phyloP scores from a whole-genome alignment of 2,797 vertebrate genomes.

The Carcharodon carcharias region DNA sequence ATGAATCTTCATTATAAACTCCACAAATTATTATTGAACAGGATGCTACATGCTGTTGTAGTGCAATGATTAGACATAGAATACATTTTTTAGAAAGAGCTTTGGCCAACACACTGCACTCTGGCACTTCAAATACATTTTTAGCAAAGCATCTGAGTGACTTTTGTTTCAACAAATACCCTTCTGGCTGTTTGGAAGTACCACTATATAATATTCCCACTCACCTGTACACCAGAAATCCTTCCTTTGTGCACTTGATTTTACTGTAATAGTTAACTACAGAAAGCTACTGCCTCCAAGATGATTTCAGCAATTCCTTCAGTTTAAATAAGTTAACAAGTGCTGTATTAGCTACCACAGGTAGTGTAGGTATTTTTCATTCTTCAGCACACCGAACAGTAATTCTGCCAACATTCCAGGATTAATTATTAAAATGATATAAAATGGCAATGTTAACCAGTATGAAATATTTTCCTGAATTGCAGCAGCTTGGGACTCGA shows the following conservation, averaged over 20 bases:
- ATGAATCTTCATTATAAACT: not conserved
- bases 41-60: constrained; percentile 22
- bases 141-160: constrained; percentile 2
- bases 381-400: not conserved
- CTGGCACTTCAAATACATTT: constrained; percentile 15
- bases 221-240: not conserved
- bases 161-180: not conserved
- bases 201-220: not conserved
- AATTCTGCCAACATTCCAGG: not conserved
- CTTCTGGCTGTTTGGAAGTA: not conserved
- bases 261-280: not conserved
- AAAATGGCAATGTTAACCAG: constrained; percentile 9
- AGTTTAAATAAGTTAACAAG: not conserved
- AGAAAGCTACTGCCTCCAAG: constrained; percentile 10
- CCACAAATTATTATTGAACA: constrained; percentile 5
- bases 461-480: constrained; percentile 1
- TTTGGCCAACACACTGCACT: not conserved
- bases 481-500: constrained; percentile 4
- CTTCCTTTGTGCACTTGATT: not conserved
- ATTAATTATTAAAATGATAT: not conserved
- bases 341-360: constrained; percentile 7
- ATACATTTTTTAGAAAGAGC: not conserved
- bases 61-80: constrained; percentile 30
- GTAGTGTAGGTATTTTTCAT: not conserved
- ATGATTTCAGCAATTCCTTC: not conserved